phyloP scores from a whole-genome alignment of 2,888 invertebrate genomes.

The Aspidapion aeneum region DNA sequence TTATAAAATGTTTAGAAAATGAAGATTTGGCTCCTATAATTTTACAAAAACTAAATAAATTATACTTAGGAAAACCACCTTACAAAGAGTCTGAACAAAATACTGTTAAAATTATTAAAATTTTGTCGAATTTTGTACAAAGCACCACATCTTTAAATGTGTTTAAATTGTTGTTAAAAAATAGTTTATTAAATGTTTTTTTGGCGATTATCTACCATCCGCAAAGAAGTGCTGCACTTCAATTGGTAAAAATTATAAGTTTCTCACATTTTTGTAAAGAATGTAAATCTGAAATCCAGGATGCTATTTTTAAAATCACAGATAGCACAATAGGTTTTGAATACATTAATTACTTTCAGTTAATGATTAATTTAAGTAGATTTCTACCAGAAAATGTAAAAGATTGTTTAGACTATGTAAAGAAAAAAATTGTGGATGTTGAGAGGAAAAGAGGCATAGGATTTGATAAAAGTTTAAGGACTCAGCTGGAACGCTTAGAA shows the following conservation, averaged over 20 bases:
- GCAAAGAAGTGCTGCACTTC: conserved; percentile 37
- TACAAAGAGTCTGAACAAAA: conserved; percentile 39
- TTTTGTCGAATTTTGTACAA: conserved; percentile 36
- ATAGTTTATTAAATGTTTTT: not conserved
- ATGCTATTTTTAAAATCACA: conserved; percentile 39
- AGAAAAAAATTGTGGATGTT: conserved; percentile 44
- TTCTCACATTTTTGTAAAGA: conserved; percentile 32
- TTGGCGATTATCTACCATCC: conserved; percentile 37
- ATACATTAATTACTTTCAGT: conserved; percentile 45
- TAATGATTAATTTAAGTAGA: conserved; percentile 41
- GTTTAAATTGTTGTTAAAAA: conserved; percentile 15
- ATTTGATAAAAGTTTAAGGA: conserved; percentile 47
- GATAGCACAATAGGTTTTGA: conserved; percentile 49
- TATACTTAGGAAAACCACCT: conserved; percentile 38
- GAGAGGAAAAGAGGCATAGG: conserved; percentile 50
- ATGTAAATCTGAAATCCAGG: conserved; percentile 36
- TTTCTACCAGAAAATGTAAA: conserved; percentile 42
- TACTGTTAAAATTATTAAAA: conserved; percentile 39
- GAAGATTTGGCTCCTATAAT: conserved; percentile 33
- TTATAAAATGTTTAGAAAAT: conserved; percentile 37
- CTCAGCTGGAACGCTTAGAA: conserved; percentile 39
- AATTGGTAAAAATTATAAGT: conserved; percentile 36
- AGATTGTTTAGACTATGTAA: conserved; percentile 39
- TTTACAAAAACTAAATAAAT: conserved; percentile 38
- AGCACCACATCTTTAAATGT: conserved; percentile 29